These are phyloP conservation scores for Choloepus hoffmanni DNA, from an alignment of 2,113 vertebrate species.

Conservation along the genomic window DNA sequence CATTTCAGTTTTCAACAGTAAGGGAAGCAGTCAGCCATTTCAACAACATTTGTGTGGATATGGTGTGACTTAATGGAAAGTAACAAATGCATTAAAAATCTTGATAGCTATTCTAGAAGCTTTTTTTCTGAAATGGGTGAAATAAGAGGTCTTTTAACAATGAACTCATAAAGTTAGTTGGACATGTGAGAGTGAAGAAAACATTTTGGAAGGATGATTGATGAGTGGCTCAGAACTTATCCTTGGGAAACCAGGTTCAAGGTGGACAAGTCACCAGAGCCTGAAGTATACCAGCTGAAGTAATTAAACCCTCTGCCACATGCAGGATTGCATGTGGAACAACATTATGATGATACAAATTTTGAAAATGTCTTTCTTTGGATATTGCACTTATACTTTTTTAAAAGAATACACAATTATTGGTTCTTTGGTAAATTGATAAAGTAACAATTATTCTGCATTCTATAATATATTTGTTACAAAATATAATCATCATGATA, in stretches of 20 bases:
- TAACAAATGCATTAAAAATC: constrained; percentile 62
- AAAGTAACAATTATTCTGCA: background rate
- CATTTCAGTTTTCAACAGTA: constrained; percentile 7
- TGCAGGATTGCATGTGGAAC: background rate
- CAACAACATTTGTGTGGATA: constrained; percentile 22
- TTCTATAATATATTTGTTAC: background rate
- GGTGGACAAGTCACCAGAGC: background rate
- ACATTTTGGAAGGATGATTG: background rate
- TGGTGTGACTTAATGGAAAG: constrained; percentile 63
- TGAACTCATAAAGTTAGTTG: constrained; percentile 62
- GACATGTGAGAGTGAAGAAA: constrained; percentile 15
- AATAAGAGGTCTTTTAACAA: constrained; percentile 59
- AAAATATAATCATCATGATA: background rate
- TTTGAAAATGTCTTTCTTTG: background rate
- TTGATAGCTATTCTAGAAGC: constrained; percentile 55
- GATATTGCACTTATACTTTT: background rate
- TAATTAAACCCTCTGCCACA: background rate
- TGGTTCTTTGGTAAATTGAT: background rate
- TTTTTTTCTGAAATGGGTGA: constrained; percentile 57
- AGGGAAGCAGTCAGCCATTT: constrained; percentile 26
- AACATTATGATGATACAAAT: background rate
- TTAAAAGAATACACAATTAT: background rate
- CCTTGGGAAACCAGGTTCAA: constrained; percentile 12
- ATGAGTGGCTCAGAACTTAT: constrained; percentile 11
- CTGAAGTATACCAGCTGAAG: background rate